Conservation (phyloP, 2,113 vertebrate genomes). For the Lepidothrix coronata region DNA sequence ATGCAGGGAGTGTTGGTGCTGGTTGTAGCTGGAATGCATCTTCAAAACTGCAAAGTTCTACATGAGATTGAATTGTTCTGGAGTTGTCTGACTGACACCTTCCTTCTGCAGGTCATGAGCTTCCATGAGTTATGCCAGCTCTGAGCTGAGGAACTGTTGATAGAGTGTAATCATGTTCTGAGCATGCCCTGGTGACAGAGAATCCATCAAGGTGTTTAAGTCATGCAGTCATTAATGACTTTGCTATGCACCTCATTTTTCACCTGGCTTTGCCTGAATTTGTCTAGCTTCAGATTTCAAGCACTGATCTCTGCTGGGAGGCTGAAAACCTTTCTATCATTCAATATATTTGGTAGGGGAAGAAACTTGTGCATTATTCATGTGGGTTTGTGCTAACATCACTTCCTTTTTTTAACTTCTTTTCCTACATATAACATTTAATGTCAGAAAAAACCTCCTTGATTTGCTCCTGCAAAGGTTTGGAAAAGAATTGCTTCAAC, state of each 20-base stretch:
- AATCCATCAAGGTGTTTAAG: neutral
- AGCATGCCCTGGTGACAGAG: neutral
- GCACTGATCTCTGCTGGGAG: neutral
- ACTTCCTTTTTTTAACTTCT: neutral
- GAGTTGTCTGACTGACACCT: neutral
- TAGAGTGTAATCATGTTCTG: neutral
- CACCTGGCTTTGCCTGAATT: neutral
- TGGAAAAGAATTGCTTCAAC: neutral
- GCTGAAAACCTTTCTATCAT: neutral
- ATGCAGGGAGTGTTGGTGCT: neutral
- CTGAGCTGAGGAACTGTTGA: neutral
- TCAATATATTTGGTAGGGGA: neutral
- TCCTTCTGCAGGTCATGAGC: neutral
- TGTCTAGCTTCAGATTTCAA: neutral
- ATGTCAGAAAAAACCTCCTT: neutral
- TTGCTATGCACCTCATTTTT: neutral
- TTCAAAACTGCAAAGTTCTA: neutral
- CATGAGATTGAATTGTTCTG: neutral
- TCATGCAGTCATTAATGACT: neutral
- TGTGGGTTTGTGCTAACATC: neutral
- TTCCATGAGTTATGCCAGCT: neutral
- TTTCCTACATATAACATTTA: neutral
- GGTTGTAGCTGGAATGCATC: neutral
- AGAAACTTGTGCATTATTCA: neutral
- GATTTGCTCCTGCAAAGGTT: neutral